phyloP scores from a whole-genome alignment of 2,797 vertebrate species.

The Ctenosaura bakeri region DNA sequence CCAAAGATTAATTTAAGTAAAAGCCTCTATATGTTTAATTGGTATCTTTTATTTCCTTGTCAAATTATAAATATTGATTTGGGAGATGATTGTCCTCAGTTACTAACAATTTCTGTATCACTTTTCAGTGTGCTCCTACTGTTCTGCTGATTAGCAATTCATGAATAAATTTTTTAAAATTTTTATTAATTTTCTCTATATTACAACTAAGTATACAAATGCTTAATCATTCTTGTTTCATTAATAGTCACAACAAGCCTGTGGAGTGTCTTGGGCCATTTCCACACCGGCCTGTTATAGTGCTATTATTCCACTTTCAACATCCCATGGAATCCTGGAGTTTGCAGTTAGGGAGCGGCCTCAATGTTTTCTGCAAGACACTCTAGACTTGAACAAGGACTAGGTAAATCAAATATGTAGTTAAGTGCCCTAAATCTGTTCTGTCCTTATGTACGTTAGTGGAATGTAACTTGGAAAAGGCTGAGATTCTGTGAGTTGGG shows the following conservation, averaged over 20 bases:
- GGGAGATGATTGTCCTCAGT: not conserved
- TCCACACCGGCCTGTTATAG: no score
- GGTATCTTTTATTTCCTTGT: slow-evolving; percentile 26
- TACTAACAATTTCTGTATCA: slow-evolving; percentile 15
- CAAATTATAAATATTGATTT: slow-evolving; percentile 20
- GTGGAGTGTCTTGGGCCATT: not conserved
- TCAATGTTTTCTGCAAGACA: no score
- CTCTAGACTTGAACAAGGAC: not conserved
- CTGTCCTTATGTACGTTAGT: not conserved
- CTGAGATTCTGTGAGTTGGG: no score
- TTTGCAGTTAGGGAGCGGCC: no score
- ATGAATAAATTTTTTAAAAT: not conserved
- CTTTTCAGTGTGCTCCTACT: not conserved
- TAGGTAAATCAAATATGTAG: not conserved
- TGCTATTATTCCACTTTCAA: no score
- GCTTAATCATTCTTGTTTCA: not conserved
- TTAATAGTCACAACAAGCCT: not conserved
- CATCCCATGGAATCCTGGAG: no score
- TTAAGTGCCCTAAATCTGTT: not conserved
- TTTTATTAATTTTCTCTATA: not conserved
- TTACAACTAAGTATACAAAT: not conserved
- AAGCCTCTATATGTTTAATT: slow-evolving; percentile 46
- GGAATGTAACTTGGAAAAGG: not conserved
- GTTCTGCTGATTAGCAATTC: not conserved
- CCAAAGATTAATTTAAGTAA: not conserved